Conservation (phyloP, 2,797 vertebrate genomes). For the Knipowitschia caucasica region DNA sequence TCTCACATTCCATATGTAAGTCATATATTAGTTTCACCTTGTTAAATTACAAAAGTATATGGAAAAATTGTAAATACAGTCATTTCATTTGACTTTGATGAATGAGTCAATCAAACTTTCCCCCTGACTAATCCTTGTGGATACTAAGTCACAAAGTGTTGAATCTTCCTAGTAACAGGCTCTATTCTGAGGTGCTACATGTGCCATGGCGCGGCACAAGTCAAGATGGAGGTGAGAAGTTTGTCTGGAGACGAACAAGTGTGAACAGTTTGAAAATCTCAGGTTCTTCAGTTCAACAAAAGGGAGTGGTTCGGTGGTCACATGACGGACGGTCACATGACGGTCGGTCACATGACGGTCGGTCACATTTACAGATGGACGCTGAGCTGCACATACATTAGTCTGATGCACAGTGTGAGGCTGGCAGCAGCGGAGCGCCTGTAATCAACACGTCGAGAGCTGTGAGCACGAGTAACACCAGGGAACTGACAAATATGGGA, state of each 20-base stretch:
- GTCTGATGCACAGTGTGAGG: conserved; percentile 2
- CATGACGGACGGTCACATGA: too few relatives aligned
- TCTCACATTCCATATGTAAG: too few relatives aligned
- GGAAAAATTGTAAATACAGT: too few relatives aligned
- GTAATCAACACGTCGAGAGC: conserved; percentile 63
- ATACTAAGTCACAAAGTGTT: conserved; percentile 10
- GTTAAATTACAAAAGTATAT: too few relatives aligned
- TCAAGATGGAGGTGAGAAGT: conserved; percentile 42
- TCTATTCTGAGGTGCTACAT: conserved; percentile 51
- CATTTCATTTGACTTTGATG: neutral
- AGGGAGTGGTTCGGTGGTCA: neutral
- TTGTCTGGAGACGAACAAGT: conserved; percentile 44
- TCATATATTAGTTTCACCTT: too few relatives aligned
- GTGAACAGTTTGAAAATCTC: conserved; percentile 40
- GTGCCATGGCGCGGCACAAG: conserved; percentile 22
- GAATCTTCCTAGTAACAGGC: conserved; percentile 61
- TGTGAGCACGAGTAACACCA: conserved; percentile 58
- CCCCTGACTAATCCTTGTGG: conserved; percentile 24
- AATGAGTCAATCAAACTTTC: neutral
- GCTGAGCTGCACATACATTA: neutral
- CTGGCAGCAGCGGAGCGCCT: conserved; percentile 47
- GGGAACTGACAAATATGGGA: conserved; percentile 11
- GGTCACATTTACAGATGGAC: neutral
- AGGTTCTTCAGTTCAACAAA: conserved; percentile 9
- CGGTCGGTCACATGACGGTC: too few relatives aligned